phyloP scores from a whole-genome alignment of 2,797 vertebrate species.

The Pogoniulus pusillus region DNA sequence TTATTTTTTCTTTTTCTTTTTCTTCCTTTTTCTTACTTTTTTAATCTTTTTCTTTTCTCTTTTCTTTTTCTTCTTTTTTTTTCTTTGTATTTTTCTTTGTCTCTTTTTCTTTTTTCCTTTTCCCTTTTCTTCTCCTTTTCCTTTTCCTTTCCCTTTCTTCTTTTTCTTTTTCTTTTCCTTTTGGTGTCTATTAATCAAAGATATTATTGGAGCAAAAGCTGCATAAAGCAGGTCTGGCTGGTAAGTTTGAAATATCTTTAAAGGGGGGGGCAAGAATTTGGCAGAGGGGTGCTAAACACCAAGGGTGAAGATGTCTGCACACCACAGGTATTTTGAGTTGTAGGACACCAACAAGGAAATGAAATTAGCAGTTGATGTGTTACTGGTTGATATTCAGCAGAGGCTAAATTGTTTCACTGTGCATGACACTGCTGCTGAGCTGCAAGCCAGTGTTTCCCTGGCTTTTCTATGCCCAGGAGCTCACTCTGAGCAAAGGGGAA shows the following conservation, averaged over 20 bases:
- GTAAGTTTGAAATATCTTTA: not conserved
- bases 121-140: no score
- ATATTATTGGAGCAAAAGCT: not conserved
- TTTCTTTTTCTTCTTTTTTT: no score
- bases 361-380: not conserved
- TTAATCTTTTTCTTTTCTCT: no score
- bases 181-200: slow-evolving; percentile 23
- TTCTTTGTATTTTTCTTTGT: no score
- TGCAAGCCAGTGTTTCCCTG: not conserved
- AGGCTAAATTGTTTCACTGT: not conserved
- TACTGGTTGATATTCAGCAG: not conserved
- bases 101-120: no score
- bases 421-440: not conserved
- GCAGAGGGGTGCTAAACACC: not conserved
- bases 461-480: fast-evolving
- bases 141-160: no score
- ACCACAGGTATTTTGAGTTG: not conserved
- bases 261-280: not conserved
- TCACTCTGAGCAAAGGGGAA: fast-evolving
- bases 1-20: no score
- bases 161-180: no score
- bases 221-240: not conserved
- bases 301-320: not conserved
- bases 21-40: no score
- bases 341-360: not conserved